Evolutionary conservation across 2,888 invertebrate species (phyloP), one percentile per base, ranked within the genome.

Genomic region (Crossocerus cetratus): DNA sequence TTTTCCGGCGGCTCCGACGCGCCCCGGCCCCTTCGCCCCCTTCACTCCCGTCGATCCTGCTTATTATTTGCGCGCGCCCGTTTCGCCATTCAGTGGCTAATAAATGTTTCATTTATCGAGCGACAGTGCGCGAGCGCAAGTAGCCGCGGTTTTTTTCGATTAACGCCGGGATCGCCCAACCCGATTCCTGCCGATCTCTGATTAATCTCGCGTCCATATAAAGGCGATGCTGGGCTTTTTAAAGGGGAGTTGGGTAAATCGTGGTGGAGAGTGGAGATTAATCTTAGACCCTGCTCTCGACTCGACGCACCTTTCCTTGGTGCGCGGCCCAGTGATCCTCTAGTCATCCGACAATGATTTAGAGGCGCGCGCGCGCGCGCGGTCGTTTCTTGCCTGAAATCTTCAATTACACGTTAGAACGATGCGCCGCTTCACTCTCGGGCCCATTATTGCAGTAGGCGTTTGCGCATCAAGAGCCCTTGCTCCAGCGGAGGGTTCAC

Each of bases 51-150:
- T 14, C 32, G n/a, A 13, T 55, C 32, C 57, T 59, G 63, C 67
- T 74, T 72, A 74, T 72, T 56, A 57, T 63, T 67, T 65, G 63
- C 71, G 63, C 56, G 63, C 56, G 62, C 63, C 14, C 49, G 66
- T 72, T 72, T 72, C 18, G 45, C 21, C 65, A 65, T 65, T 62
- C 54, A 65, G 20, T 56, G 43, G 68, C 3, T 21, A 65, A 65
- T 73, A 73, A 73, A 70, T 70, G 64, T 16, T 72, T 72, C 70
- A 72, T 72, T 72, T 72, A 72, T 72, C 57, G 72, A 11, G 57
- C 57, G 56, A 70, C 57, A 60, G 61, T 18, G 49, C 32, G 55
- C 11, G 20, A 42, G 21, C 18, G 22, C 22, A 22, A 32, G 32
- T 32, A 32, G 21, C 53, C 54, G 63, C 42, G 16, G n/a, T 4